These are phyloP conservation scores for Sphecodes monilicornis DNA, from an alignment of 2,888 invertebrate species.

Conservation along the genomic window DNA sequence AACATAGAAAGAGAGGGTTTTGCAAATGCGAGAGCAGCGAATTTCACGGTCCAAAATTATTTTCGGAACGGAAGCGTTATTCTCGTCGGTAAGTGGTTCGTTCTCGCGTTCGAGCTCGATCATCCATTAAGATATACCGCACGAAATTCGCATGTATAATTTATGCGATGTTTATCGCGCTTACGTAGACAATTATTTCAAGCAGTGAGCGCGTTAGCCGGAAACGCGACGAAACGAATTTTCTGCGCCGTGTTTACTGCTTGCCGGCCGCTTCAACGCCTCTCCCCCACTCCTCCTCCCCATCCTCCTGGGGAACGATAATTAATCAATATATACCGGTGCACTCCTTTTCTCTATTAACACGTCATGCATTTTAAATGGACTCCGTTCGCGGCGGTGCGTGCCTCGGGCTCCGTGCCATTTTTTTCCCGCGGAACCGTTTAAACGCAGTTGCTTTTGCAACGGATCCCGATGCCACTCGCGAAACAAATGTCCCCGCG, in stretches of 20 bases:
- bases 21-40: not conserved
- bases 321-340: constrained; percentile 12
- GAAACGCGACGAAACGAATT: constrained; percentile 20
- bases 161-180: constrained; percentile 25
- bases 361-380: constrained; percentile 14
- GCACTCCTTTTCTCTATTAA: not conserved
- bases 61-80: not conserved
- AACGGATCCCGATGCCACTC: not conserved
- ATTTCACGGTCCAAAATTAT: not conserved
- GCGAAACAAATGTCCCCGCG: not conserved
- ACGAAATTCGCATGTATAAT: constrained; percentile 31
- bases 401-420: constrained; percentile 3
- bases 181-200: constrained; percentile 23
- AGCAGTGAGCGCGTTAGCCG: constrained; percentile 10
- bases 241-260: not conserved
- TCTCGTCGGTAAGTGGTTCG: not conserved
- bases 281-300: not conserved
- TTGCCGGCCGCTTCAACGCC: not conserved
- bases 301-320: not conserved
- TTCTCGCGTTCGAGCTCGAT: not conserved
- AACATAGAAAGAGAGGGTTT: not conserved
- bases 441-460: constrained; percentile 9
- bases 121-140: constrained; percentile 12
- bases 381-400: not conserved
- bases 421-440: constrained; percentile 4